These are phyloP conservation scores for Phyto melanocephala DNA, from an alignment of 2,888 invertebrate genomes.

Conservation along the genomic window DNA sequence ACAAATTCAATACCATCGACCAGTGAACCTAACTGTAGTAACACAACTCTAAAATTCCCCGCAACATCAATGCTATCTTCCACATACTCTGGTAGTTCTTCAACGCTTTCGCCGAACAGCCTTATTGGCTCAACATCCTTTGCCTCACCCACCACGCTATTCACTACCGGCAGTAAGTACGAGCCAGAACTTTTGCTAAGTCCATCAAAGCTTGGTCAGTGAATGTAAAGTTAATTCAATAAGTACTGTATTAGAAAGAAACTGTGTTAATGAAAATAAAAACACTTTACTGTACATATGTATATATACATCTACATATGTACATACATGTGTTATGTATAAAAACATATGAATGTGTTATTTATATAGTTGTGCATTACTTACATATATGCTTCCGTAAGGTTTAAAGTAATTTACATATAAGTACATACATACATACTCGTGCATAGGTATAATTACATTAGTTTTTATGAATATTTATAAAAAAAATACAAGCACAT, in stretches of 20 bases:
- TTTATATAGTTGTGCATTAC: no score
- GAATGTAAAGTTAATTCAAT: not conserved
- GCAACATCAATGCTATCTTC: slow-evolving; percentile 63
- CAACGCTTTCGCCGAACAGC: slow-evolving; percentile 59
- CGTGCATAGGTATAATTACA: no score
- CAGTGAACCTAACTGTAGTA: slow-evolving; percentile 58
- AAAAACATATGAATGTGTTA: no score
- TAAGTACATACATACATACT: no score
- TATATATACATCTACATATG: not conserved
- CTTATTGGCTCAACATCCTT: slow-evolving; percentile 47
- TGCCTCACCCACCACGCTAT: slow-evolving; percentile 16
- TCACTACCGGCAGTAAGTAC: slow-evolving; percentile 69
- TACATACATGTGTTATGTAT: not conserved
- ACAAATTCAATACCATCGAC: slow-evolving; percentile 53
- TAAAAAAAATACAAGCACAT: no score
- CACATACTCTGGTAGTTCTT: slow-evolving; percentile 57
- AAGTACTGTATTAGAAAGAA: no score
- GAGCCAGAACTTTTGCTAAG: slow-evolving; percentile 79
- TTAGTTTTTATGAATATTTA: no score
- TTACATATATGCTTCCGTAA: no score
- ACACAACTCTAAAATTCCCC: slow-evolving; percentile 62
- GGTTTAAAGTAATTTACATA: no score
- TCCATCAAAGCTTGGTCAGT: slow-evolving; percentile 78
- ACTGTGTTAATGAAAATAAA: no score
- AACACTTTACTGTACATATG: not conserved